phyloP scores from a whole-genome alignment of 2,888 invertebrate genomes.

The Mesorhabditis spiculigera region DNA sequence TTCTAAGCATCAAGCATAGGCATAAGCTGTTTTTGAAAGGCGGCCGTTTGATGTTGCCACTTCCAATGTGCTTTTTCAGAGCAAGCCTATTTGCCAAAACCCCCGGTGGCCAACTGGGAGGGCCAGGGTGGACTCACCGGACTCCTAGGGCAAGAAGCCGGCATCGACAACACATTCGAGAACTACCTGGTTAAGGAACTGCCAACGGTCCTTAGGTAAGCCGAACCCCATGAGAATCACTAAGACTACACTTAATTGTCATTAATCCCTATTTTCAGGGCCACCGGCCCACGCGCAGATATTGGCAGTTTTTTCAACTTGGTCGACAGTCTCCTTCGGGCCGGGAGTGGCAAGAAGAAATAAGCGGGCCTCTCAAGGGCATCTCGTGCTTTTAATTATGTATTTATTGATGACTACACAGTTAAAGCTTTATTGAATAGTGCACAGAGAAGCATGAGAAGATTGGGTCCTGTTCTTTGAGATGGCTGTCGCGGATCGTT shows the following conservation, averaged over 20 bases:
- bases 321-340: neutral
- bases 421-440: too few relatives aligned
- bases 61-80: constrained; percentile 11
- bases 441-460: too few relatives aligned
- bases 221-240: neutral
- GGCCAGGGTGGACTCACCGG: constrained; percentile 40
- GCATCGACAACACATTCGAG: constrained; percentile 44
- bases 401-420: too few relatives aligned
- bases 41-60: neutral
- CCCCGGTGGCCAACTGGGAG: constrained; percentile 40
- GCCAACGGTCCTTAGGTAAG: constrained; percentile 22
- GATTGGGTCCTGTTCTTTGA: too few relatives aligned
- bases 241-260: neutral
- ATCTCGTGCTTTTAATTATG: too few relatives aligned
- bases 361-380: neutral
- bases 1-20: neutral
- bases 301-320: neutral
- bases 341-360: constrained; percentile 2
- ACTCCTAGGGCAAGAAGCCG: constrained; percentile 36
- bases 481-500: neutral
- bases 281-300: neutral
- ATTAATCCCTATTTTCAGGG: neutral
- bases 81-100: constrained; percentile 13
- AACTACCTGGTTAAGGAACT: constrained; percentile 35
- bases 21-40: constrained; percentile 4